Percentiles rank a stretch among this genome's conserved stretches.
Conservation (phyloP, 2,113 vertebrate species). For the Labrus mixtus region DNA sequence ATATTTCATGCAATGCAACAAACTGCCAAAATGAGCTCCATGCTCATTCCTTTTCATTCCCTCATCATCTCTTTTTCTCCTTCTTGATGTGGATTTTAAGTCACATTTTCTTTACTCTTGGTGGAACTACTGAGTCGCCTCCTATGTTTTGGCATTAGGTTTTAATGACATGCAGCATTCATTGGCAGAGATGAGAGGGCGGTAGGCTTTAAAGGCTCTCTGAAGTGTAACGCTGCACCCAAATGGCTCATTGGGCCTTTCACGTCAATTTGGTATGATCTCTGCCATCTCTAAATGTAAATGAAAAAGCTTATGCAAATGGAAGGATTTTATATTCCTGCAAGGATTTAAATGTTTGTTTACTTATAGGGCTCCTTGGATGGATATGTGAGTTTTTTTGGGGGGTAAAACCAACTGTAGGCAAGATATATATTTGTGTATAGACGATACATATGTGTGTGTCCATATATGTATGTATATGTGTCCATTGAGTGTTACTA, state of each 20-base stretch:
- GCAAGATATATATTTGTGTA: slow-evolving; percentile 38
- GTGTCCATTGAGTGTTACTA: no score
- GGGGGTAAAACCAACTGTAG: slow-evolving; percentile 5
- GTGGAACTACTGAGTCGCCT: slow-evolving; percentile 62
- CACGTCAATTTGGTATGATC: slow-evolving; percentile 72
- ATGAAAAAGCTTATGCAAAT: slow-evolving; percentile 69
- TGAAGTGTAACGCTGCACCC: slow-evolving; percentile 69
- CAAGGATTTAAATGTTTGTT: slow-evolving; percentile 53
- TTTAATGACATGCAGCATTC: slow-evolving; percentile 74
- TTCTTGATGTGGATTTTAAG: slow-evolving; percentile 46
- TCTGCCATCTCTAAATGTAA: slow-evolving; percentile 67
- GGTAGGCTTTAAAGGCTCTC: slow-evolving; percentile 71
- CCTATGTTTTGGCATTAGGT: slow-evolving; percentile 64
- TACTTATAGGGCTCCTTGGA: slow-evolving; percentile 33
- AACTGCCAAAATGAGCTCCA: slow-evolving; percentile 43
- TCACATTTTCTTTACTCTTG: slow-evolving; percentile 54
- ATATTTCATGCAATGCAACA: slow-evolving; percentile 51
- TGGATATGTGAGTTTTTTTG: slow-evolving; percentile 26
- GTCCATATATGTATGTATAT: slow-evolving; percentile 47
- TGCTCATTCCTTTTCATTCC: slow-evolving; percentile 55
- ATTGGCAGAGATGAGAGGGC: slow-evolving; percentile 72
- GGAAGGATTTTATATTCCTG: slow-evolving; percentile 46
- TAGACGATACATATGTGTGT: no score
- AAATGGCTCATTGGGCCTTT: slow-evolving; percentile 67
- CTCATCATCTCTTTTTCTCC: slow-evolving; percentile 15